A percentile compares a stretch with the other conserved stretches of the same genome.
These are phyloP conservation scores for Centruroides vittatus DNA, from an alignment of 1,140 invertebrate genomes.

Conservation along the genomic window DNA sequence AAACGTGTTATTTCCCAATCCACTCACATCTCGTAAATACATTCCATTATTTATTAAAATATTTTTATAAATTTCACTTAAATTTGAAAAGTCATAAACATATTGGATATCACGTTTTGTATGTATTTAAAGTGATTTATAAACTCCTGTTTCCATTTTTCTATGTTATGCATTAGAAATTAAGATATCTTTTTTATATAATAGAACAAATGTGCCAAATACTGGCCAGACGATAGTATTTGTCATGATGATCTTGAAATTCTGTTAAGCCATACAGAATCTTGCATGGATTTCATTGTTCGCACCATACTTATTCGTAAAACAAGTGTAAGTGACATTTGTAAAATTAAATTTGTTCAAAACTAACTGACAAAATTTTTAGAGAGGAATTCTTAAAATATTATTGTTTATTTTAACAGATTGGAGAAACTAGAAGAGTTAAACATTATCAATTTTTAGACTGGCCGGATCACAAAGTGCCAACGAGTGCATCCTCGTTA, in stretches of 20 bases:
- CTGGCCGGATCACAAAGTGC: conserved; percentile 16
- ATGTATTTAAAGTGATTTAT: too few relatives aligned
- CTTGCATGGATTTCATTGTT: conserved; percentile 14
- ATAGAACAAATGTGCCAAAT: conserved; percentile 48
- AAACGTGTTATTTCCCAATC: too few relatives aligned
- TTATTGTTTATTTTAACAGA: conserved; percentile 2
- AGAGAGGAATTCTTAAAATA: neutral
- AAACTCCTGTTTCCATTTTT: too few relatives aligned
- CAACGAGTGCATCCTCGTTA: conserved; percentile 7
- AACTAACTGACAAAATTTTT: too few relatives aligned
- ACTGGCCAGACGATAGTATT: conserved; percentile 40
- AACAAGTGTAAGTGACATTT: conserved; percentile 2
- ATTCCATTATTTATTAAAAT: too few relatives aligned
- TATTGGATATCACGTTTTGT: too few relatives aligned
- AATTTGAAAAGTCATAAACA: too few relatives aligned
- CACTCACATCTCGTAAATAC: too few relatives aligned
- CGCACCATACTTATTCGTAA: conserved; percentile 13
- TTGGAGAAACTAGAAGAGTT: conserved; percentile 9
- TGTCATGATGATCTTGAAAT: conserved; percentile 16
- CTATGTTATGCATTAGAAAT: too few relatives aligned
- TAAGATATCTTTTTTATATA: neutral
- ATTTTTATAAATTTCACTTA: too few relatives aligned
- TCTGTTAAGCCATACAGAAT: conserved; percentile 10
- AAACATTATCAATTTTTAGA: conserved; percentile 17
- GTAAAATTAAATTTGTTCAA: neutral